phyloP scores from a whole-genome alignment of 2,797 vertebrate species.

The Caiman crocodilus region DNA sequence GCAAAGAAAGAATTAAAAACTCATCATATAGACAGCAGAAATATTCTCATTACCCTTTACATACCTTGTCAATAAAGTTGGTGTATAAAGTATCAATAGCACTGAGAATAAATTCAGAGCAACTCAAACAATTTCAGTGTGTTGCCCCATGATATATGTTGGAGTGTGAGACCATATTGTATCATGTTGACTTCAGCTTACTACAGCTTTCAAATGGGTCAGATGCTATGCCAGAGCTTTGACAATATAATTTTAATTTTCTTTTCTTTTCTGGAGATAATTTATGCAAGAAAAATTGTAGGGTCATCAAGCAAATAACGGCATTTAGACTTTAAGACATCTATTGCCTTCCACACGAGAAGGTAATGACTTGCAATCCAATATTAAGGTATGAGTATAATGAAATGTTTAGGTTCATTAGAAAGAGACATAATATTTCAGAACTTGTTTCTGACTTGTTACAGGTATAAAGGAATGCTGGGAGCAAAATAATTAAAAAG shows the following conservation, averaged over 20 bases:
- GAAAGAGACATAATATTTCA: slow-evolving; percentile 76
- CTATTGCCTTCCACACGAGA: slow-evolving; percentile 72
- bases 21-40: background rate
- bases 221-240: background rate
- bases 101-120: background rate
- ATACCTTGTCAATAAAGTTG: background rate
- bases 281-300: slow-evolving; percentile 18
- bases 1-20: background rate
- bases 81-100: background rate
- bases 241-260: slow-evolving; percentile 29
- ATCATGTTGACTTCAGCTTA: background rate
- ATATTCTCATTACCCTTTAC: slow-evolving; percentile 6
- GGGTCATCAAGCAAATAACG: slow-evolving; percentile 65
- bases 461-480: slow-evolving; percentile 1
- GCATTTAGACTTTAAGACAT: slow-evolving; percentile 68
- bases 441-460: slow-evolving; percentile 71
- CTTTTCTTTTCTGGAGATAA: slow-evolving; percentile 9
- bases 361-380: slow-evolving; percentile 77
- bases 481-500: slow-evolving; percentile 37
- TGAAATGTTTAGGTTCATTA: slow-evolving; percentile 79
- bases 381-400: slow-evolving; percentile 67
- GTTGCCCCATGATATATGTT: background rate
- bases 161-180: background rate
- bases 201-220: accelerated
- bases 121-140: background rate